Evolutionary conservation across 2,113 vertebrate genomes (phyloP).

Genomic region (Turdus rufiventris): DNA sequence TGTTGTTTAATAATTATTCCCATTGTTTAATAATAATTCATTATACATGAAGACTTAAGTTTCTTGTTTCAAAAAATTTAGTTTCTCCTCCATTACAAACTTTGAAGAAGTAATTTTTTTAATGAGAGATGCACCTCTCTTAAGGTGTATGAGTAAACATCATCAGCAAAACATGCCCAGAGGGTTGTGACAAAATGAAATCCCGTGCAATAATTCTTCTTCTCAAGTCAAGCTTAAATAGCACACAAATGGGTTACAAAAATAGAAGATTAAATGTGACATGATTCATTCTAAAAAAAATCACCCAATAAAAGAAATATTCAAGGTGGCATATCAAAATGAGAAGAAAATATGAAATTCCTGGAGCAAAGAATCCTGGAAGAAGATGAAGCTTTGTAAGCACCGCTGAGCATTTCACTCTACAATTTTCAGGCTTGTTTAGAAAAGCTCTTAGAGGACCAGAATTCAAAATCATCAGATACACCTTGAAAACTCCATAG

Average conservation of each 20-base stretch:
- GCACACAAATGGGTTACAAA: neutral
- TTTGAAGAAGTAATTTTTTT: neutral
- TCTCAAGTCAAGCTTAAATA: slow-evolving; percentile 3
- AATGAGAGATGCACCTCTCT: neutral
- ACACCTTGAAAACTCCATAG: neutral
- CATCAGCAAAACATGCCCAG: neutral
- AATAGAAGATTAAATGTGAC: neutral
- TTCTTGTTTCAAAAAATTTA: neutral
- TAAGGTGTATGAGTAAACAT: neutral
- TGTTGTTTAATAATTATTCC: neutral
- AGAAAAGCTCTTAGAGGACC: neutral
- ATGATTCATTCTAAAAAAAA: neutral
- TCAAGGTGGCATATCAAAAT: neutral
- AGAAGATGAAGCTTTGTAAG: neutral
- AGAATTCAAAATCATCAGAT: neutral
- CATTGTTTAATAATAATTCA: neutral
- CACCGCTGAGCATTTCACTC: neutral
- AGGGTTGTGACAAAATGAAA: neutral
- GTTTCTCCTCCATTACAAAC: neutral
- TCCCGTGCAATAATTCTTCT: neutral
- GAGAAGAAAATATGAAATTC: neutral
- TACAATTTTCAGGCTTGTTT: neutral
- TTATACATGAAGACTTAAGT: neutral
- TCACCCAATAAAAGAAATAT: neutral
- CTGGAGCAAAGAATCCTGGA: neutral